phyloP scores from a whole-genome alignment of 2,797 vertebrate genomes.

The Brachyrhaphis roseni region DNA sequence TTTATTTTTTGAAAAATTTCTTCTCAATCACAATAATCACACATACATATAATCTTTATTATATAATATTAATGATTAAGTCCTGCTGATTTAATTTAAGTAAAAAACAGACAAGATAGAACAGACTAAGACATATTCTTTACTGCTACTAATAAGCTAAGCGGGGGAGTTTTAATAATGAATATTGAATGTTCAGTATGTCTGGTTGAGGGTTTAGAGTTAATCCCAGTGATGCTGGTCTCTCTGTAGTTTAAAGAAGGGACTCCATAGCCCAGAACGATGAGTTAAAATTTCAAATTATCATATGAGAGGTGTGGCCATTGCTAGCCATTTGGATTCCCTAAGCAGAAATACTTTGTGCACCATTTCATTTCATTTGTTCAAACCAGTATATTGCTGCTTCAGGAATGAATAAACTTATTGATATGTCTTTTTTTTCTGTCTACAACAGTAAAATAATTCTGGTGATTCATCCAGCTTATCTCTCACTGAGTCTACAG shows the following conservation, averaged over 20 bases:
- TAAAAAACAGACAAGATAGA: not conserved
- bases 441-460: not conserved
- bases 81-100: not conserved
- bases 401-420: not conserved
- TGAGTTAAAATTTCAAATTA: not conserved
- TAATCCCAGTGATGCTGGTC: not conserved
- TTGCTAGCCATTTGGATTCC: not conserved
- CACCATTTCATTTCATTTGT: not conserved
- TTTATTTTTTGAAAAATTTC: not conserved
- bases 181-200: not conserved
- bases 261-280: not conserved
- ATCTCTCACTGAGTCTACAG: not conserved
- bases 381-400: not conserved
- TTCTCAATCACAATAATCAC: not conserved
- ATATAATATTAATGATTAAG: not conserved
- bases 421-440: not conserved
- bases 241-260: not conserved
- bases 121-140: not conserved
- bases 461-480: not conserved
- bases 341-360: not conserved
- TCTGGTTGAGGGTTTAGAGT: not conserved
- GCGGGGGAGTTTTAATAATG: not conserved
- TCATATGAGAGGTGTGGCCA: not conserved
- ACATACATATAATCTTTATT: not conserved
- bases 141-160: not conserved